phyloP scores from a whole-genome alignment of 2,888 invertebrate genomes.

The Anorthoa munda region DNA sequence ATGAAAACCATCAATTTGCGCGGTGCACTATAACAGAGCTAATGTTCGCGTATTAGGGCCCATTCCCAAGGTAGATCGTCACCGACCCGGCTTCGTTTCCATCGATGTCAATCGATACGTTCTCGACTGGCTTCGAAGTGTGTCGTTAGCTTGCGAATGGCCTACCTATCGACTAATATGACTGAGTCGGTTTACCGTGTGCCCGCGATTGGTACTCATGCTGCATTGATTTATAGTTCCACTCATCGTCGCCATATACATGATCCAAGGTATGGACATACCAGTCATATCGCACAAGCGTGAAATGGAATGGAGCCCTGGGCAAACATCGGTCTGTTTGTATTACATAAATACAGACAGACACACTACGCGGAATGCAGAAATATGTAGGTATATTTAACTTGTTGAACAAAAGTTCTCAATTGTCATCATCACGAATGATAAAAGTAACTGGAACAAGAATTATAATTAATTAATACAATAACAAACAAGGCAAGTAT shows the following conservation, averaged over 20 bases:
- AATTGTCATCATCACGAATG: not conserved
- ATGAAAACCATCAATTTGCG: conserved; percentile 74
- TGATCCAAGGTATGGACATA: conserved; percentile 17
- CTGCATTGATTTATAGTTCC: conserved; percentile 54
- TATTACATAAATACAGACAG: not conserved
- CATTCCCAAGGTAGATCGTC: conserved; percentile 69
- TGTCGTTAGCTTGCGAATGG: conserved; percentile 70
- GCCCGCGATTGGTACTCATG: conserved; percentile 35
- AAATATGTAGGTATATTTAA: not conserved
- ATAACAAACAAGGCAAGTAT: conserved; percentile 14
- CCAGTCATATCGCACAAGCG: conserved; percentile 15
- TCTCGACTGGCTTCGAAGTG: conserved; percentile 73
- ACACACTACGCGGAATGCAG: too few species aligned
- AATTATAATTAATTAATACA: conserved; percentile 25
- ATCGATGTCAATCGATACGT: conserved; percentile 79
- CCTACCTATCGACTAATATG: conserved; percentile 66
- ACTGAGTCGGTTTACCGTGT: conserved; percentile 48
- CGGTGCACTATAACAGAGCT: conserved; percentile 57
- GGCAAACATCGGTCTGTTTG: conserved; percentile 3
- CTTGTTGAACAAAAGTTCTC: not conserved
- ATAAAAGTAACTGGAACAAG: conserved; percentile 3
- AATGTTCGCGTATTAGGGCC: conserved; percentile 59
- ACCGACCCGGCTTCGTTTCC: conserved; percentile 73
- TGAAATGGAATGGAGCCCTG: conserved; percentile 28
- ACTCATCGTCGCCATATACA: conserved; percentile 33